A percentile compares a stretch with the other conserved stretches of the same genome.
These are phyloP conservation scores for Uropetala carovei DNA, from an alignment of 2,888 invertebrate genomes.

Conservation along the genomic window DNA sequence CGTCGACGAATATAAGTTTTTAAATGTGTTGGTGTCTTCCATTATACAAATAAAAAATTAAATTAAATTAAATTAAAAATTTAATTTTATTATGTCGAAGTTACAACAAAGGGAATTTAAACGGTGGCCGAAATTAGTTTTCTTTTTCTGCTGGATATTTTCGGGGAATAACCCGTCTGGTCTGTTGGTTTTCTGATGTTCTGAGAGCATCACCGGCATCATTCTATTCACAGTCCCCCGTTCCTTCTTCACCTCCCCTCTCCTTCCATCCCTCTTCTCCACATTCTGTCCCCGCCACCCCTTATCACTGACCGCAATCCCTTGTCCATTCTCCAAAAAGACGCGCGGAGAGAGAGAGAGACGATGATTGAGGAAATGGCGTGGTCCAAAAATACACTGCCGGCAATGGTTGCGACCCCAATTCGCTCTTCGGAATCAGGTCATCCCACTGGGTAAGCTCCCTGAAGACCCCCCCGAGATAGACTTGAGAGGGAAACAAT, in stretches of 20 bases:
- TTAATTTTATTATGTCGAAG: too few species aligned
- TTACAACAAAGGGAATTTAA: too few species aligned
- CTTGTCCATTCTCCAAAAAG: constrained; percentile 18
- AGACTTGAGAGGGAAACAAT: not conserved
- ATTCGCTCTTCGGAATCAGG: constrained; percentile 30
- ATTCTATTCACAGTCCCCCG: not conserved
- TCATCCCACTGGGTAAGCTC: not conserved
- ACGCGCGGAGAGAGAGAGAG: not conserved
- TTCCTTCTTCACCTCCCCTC: not conserved
- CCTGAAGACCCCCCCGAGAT: not conserved
- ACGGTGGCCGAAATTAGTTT: too few species aligned
- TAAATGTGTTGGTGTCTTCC: too few species aligned
- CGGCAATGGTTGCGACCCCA: constrained; percentile 33
- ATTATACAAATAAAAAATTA: too few species aligned
- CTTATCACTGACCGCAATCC: not conserved
- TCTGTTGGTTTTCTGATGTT: not conserved
- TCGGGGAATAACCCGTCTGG: too few species aligned
- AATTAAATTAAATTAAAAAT: too few species aligned
- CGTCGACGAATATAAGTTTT: too few species aligned
- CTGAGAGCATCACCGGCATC: not conserved
- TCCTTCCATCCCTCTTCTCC: not conserved
- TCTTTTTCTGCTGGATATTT: too few species aligned
- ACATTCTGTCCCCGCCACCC: too few species aligned
- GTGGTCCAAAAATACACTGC: not conserved
- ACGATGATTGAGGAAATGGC: too few species aligned